Base-by-base conservation (phyloP, 2,113 vertebrate genomes). In the Beaufortia kweichowensis region DNA sequence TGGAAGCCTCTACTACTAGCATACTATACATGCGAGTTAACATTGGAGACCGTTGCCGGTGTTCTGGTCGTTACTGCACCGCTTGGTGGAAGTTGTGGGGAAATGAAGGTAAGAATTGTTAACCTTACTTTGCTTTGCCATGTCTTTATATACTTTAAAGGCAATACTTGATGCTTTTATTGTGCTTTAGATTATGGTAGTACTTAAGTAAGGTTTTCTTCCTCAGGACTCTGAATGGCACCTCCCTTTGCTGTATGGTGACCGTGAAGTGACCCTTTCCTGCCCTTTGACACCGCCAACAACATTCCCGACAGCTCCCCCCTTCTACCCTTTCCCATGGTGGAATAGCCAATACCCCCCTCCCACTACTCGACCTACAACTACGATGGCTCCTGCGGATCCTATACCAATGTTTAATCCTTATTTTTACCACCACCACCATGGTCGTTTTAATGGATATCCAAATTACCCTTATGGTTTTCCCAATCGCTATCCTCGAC, bases 21-120 rank as follows among this genome's bases (percentile, higher is more conserved):
- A 2, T 73, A 46, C 7, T 61, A 14, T 14, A 43, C 55, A n/a
- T 87, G 84, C 77, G 75, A 65, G 14, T 33, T 85, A 55, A 61
- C 46, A 19, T 29, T 83, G 62, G 62, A 83, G 8, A 0, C 29
- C 53, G 8, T 35, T 59, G 29, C 39, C 63, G 77, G 61, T 76
- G 78, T 80, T 39, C 29, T 89, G 67, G 56, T 11, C 0, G 21
- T 89, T 15, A 66, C 53, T 35, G 82, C 63, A 19, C 82, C 79
- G 1, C 85, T 87, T 29, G 76, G 7, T 46, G 61, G 65, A 24
- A 31, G 28, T 2, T 87, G 82, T 29, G 63, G 75, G 60, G 8
- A 61, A 48, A 24, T 46, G 0, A 73, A 77, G 84, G 84, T 87
- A n/a, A 53, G 17, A 15, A 0, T n/a, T n/a, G n/a, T n/a, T n/a